phyloP scores from a whole-genome alignment of 2,888 invertebrate genomes.

The Dione juno region DNA sequence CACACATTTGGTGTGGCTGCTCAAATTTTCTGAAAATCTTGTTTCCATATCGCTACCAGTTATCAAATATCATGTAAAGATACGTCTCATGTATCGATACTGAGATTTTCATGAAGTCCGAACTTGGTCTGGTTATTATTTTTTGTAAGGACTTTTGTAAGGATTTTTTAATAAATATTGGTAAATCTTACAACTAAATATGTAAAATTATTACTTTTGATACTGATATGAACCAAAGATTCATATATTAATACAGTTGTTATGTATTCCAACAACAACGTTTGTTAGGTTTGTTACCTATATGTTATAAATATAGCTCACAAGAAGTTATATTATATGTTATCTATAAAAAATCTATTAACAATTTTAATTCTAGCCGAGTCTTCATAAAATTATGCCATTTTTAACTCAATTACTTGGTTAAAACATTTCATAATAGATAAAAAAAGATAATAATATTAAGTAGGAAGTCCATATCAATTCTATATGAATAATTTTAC shows the following conservation, averaged over 20 bases:
- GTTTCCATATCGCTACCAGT: slow-evolving; percentile 18
- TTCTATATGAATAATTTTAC: slow-evolving; percentile 24
- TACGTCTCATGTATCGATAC: slow-evolving; percentile 15
- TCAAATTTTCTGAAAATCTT: slow-evolving; percentile 22
- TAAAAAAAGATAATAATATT: slow-evolving; percentile 15
- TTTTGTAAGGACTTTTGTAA: slow-evolving; percentile 5
- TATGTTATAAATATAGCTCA: too few relatives aligned
- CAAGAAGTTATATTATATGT: not conserved
- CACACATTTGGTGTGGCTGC: slow-evolving; percentile 8
- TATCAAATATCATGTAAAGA: slow-evolving; percentile 20
- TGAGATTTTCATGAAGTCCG: not conserved
- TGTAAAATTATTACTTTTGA: not conserved
- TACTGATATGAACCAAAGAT: too few relatives aligned
- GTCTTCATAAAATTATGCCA: slow-evolving; percentile 5
- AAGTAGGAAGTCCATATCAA: slow-evolving; percentile 27
- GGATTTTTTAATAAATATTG: not conserved
- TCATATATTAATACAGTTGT: too few relatives aligned
- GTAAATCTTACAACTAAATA: not conserved
- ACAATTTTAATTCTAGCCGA: not conserved
- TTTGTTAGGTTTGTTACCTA: too few relatives aligned
- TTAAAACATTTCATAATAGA: slow-evolving; percentile 16
- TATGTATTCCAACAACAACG: not conserved
- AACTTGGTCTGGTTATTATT: not conserved
- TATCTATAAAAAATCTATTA: slow-evolving; percentile 10
- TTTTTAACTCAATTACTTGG: slow-evolving; percentile 13